Conservation (phyloP, 1,140 invertebrate species). For the Globodera rostochiensis region DNA sequence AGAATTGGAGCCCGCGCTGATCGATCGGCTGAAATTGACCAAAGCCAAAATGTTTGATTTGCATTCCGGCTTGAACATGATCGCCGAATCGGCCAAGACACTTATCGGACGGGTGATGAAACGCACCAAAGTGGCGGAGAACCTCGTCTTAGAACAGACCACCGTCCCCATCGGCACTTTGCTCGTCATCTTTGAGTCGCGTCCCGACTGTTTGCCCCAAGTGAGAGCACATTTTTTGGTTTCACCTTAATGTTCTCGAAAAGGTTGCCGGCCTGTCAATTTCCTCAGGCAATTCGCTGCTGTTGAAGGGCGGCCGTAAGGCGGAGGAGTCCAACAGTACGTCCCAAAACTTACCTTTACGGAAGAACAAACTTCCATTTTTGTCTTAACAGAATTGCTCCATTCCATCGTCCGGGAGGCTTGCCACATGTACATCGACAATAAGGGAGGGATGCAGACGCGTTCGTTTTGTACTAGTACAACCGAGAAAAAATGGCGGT, state of each 20-base stretch:
- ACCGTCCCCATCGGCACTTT: conserved; percentile 97
- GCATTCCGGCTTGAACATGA: conserved; percentile 83
- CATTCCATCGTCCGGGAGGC: conserved; percentile 91
- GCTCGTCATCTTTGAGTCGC: conserved; percentile 95
- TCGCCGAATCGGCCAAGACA: conserved; percentile 80
- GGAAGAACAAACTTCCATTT: background rate
- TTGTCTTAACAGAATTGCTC: conserved; percentile 71
- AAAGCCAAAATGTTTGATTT: conserved; percentile 87
- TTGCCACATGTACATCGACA: too few relatives aligned
- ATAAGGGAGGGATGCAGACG: too few relatives aligned
- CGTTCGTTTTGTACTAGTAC: too few relatives aligned
- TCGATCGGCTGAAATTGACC: conserved; percentile 82
- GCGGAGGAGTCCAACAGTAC: conserved; percentile 82
- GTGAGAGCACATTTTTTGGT: conserved; percentile 63
- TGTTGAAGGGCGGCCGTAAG: conserved; percentile 96
- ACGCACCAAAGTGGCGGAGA: conserved; percentile 81
- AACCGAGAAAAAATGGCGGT: too few relatives aligned
- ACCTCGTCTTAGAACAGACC: conserved; percentile 82
- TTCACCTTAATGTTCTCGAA: too few relatives aligned
- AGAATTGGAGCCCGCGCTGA: conserved; percentile 79
- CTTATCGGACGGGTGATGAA: conserved; percentile 82
- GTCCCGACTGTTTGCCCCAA: conserved; percentile 95
- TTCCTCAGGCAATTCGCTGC: conserved; percentile 89
- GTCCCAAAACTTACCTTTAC: background rate
- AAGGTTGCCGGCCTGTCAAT: conserved; percentile 91